These are phyloP conservation scores for Podocnemis expansa DNA, from an alignment of 2,113 vertebrate genomes.

Conservation along the genomic window DNA sequence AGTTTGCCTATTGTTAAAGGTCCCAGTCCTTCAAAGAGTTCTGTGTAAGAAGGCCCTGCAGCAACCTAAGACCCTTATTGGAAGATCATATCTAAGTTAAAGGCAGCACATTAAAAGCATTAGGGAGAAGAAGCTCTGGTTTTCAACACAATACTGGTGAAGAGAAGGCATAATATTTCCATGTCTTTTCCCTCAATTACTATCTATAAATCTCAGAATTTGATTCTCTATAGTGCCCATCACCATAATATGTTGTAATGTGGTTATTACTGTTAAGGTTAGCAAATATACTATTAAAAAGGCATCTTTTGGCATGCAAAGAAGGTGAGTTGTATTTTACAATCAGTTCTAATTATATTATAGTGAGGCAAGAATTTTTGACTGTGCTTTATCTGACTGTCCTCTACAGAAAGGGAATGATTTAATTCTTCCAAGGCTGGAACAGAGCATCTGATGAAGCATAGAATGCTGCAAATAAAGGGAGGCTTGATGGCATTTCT, in stretches of 20 bases:
- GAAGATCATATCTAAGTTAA: neutral
- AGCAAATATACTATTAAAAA: neutral
- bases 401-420: neutral
- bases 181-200: rapidly evolving
- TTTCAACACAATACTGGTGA: conserved; percentile 21
- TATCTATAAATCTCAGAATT: neutral
- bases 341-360: neutral
- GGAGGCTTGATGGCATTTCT: neutral
- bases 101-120: neutral
- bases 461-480: conserved; percentile 11
- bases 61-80: neutral
- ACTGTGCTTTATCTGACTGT: neutral
- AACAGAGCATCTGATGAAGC: neutral
- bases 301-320: neutral
- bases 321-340: neutral
- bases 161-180: neutral
- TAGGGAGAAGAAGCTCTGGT: neutral
- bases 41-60: neutral
- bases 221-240: neutral
- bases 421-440: neutral
- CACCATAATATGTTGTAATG: neutral
- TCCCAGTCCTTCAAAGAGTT: neutral
- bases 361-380: neutral
- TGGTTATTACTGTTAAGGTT: neutral
- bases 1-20: neutral